Evolutionary conservation across 2,888 invertebrate genomes (phyloP).

Genomic region (Hydrotaea cyrtoneurina): DNA sequence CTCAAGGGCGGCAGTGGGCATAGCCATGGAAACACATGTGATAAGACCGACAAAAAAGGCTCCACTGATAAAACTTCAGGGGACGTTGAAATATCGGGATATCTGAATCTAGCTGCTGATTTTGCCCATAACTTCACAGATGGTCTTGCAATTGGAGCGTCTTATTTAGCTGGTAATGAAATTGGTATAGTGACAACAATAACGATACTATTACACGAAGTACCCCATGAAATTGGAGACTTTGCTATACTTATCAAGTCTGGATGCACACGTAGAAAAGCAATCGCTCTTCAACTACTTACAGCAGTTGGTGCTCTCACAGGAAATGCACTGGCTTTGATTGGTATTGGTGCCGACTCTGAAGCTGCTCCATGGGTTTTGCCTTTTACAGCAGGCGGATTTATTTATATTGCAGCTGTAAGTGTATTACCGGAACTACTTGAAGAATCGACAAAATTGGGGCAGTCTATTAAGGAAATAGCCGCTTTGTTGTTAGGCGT

Average conservation of each 20-base stretch:
- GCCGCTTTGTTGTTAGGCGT: conserved; percentile 93
- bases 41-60: conserved; percentile 50
- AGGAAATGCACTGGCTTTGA: conserved; percentile 94
- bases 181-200: conserved; percentile 95
- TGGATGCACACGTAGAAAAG: conserved; percentile 95
- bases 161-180: conserved; percentile 94
- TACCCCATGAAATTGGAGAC: conserved; percentile 99
- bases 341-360: conserved; percentile 86
- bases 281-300: conserved; percentile 95
- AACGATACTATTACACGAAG: conserved; percentile 98
- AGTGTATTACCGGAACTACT: conserved; percentile 98
- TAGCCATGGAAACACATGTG: conserved; percentile 72
- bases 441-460: conserved; percentile 91
- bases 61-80: conserved; percentile 73
- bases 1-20: conserved; percentile 89
- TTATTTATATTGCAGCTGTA: conserved; percentile 99
- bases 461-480: conserved; percentile 95
- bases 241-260: conserved; percentile 99
- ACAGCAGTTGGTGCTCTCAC: conserved; percentile 97
- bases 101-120: conserved; percentile 98
- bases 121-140: conserved; percentile 99
- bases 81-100: conserved; percentile 91
- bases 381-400: conserved; percentile 99
- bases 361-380: conserved; percentile 93
- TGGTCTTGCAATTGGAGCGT: conserved; percentile 99